Percentiles rank a stretch among this genome's conserved stretches.
Conservation (phyloP, 2,888 invertebrate species). For the Bimastos eiseni region DNA sequence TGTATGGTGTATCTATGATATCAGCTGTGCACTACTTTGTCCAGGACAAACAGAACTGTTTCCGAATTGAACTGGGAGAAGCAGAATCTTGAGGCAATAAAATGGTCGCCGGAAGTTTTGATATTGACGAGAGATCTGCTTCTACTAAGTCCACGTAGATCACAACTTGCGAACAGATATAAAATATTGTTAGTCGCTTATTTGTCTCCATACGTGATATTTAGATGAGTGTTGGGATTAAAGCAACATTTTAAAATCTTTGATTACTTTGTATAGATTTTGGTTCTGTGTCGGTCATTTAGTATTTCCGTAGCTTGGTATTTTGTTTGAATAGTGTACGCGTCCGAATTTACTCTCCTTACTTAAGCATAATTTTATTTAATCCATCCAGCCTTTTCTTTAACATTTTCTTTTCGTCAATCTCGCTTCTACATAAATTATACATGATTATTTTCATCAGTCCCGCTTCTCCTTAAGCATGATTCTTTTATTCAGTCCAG, state of each 20-base stretch:
- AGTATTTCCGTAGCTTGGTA: neutral
- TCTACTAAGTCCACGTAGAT: neutral
- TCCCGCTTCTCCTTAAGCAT: no score
- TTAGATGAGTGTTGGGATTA: neutral
- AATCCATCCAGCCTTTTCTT: no score
- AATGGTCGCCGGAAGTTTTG: constrained; percentile 13
- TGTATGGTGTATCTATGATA: neutral
- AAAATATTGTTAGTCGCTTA: neutral
- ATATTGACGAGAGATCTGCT: neutral
- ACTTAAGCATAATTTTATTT: no score
- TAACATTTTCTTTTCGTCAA: no score
- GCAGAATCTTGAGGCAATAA: neutral
- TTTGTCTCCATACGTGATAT: neutral
- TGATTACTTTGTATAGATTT: neutral
- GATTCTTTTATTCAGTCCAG: no score
- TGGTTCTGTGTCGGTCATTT: neutral
- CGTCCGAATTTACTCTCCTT: no score
- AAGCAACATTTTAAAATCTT: neutral
- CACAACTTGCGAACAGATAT: neutral
- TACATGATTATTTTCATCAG: no score
- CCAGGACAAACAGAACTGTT: neutral
- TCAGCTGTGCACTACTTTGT: neutral
- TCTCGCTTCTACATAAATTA: no score
- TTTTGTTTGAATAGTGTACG: no score
- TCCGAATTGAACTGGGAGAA: neutral